Conservation (phyloP, 2,113 vertebrate species). For the Barnardius zonarius region DNA sequence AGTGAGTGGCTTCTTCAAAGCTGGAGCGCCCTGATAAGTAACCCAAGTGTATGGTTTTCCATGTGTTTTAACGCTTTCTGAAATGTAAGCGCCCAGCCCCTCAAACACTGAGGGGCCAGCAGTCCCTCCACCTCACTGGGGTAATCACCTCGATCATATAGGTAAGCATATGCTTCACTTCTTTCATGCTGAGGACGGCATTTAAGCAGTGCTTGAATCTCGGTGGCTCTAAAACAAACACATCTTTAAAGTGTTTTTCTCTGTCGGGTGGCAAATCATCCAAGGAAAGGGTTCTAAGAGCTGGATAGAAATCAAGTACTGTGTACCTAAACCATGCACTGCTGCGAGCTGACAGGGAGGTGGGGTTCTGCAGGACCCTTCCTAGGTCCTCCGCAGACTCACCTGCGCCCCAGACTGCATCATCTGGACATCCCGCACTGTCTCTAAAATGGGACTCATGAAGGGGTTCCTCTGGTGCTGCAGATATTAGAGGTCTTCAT, state of each 20-base stretch:
- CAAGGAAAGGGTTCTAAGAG: not conserved
- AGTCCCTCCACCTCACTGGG: not conserved
- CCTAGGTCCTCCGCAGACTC: not conserved
- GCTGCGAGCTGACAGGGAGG: not conserved
- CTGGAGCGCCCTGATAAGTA: not conserved
- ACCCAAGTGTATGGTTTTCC: not conserved
- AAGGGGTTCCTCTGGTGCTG: not conserved
- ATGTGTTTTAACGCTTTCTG: slow-evolving; percentile 8
- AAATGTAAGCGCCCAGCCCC: not conserved
- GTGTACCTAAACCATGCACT: rapidly evolving
- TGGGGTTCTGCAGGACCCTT: not conserved
- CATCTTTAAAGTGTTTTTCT: not conserved
- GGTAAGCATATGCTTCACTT: not conserved
- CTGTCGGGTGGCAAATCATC: not conserved
- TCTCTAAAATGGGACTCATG: not conserved
- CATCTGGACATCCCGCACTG: rapidly evolving
- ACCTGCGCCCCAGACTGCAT: not conserved
- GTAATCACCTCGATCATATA: not conserved
- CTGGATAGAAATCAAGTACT: not conserved
- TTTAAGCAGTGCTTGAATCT: not conserved
- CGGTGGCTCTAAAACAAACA: not conserved
- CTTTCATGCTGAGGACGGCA: not conserved
- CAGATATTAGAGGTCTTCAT: not conserved
- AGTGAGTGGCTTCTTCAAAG: slow-evolving; percentile 48
- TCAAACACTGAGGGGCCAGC: not conserved